Percentiles rank a stretch among this genome's conserved stretches.
Conservation (phyloP, 2,113 vertebrate species). For the Hemiscyllium ocellatum region DNA sequence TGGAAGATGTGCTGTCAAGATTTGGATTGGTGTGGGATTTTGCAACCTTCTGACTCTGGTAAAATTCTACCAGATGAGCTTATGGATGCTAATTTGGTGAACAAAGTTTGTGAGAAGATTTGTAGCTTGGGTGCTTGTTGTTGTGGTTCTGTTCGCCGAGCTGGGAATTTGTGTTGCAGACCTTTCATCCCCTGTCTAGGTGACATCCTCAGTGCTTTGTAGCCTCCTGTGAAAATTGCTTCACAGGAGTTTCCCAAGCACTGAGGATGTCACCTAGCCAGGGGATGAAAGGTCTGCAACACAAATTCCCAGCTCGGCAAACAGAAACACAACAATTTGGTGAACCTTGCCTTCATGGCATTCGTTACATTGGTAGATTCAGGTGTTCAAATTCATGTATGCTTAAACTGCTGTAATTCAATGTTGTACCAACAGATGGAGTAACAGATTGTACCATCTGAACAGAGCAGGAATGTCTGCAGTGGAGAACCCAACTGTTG, state of each 20-base stretch:
- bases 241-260: no score
- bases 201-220: no score
- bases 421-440: slow-evolving; percentile 27
- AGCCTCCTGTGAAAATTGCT: no score
- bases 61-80: neutral
- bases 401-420: slow-evolving; percentile 10
- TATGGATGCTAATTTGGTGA: neutral
- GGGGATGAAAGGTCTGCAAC: no score
- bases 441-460: neutral
- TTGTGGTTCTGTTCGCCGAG: no score
- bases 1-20: neutral
- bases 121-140: no score
- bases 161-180: no score
- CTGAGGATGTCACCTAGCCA: no score
- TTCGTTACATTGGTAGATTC: neutral
- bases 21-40: neutral
- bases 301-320: no score
- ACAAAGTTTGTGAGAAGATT: no score
- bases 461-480: slow-evolving; percentile 50
- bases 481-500: slow-evolving; percentile 54
- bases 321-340: neutral
- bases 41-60: neutral
- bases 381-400: neutral
- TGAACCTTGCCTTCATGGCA: neutral
- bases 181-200: no score